phyloP scores from a whole-genome alignment of 1,140 invertebrate species.

The Eciton burchellii region DNA sequence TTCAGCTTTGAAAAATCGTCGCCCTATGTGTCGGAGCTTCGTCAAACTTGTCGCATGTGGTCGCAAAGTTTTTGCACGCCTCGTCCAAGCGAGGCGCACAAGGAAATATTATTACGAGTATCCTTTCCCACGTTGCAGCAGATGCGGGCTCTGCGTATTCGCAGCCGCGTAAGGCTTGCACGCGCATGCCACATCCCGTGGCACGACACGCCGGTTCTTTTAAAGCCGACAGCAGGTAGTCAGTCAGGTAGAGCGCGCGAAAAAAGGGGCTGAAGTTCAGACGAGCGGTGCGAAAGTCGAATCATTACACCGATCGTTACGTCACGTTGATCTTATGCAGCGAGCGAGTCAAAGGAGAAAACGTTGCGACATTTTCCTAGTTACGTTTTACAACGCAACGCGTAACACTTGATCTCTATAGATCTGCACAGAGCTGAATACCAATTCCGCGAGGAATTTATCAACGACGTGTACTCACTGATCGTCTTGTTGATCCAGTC shows the following conservation, averaged over 20 bases:
- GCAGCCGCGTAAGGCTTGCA: conserved; percentile 57
- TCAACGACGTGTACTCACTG: conserved; percentile 86
- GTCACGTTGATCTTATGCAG: conserved; percentile 7
- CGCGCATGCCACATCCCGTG: conserved; percentile 51
- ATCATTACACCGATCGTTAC: conserved; percentile 49
- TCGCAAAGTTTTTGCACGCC: not conserved
- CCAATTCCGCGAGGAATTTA: too few relatives aligned
- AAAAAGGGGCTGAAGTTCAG: conserved; percentile 8
- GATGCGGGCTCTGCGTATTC: conserved; percentile 66
- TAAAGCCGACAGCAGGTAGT: conserved; percentile 57
- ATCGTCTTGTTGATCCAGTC: conserved; percentile 95
- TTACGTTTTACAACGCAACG: not conserved
- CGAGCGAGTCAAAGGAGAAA: conserved; percentile 15
- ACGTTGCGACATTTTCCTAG: not conserved
- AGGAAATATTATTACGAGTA: conserved; percentile 68
- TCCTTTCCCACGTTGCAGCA: conserved; percentile 75
- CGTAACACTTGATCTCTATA: not conserved
- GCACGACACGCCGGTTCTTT: not conserved
- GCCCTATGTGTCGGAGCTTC: not conserved
- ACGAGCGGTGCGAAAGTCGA: conserved; percentile 30
- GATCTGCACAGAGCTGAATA: not conserved
- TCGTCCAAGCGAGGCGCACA: conserved; percentile 29
- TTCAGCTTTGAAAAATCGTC: conserved; percentile 19
- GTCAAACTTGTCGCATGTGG: conserved; percentile 4
- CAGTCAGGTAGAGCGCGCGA: conserved; percentile 33